A percentile compares a stretch with the other conserved stretches of the same genome.
Conservation (phyloP, 1,140 invertebrate species). For the Platorchestia sp. region DNA sequence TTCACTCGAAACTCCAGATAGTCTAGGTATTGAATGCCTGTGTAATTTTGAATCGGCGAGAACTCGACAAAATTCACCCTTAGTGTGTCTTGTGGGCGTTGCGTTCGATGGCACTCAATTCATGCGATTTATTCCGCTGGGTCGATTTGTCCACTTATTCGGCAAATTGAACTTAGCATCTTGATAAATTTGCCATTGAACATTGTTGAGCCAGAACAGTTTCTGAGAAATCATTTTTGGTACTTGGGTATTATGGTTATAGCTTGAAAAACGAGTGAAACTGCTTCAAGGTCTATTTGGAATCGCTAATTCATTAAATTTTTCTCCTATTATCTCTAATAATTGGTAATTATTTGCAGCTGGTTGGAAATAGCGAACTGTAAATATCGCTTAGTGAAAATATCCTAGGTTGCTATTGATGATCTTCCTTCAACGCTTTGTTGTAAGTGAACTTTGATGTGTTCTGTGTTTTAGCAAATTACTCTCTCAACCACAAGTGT, state of each 20-base stretch:
- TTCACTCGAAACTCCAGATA: not conserved
- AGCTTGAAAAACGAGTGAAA: not conserved
- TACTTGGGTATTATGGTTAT: not conserved
- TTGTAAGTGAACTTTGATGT: slow-evolving; percentile 30
- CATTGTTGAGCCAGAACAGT: not conserved
- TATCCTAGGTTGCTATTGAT: slow-evolving; percentile 51
- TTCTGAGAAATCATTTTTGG: not conserved
- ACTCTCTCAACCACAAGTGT: slow-evolving; percentile 41
- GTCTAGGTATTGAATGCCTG: not conserved
- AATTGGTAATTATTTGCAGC: slow-evolving; percentile 6
- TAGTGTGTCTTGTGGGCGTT: not conserved
- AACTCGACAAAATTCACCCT: not conserved
- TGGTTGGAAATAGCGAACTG: slow-evolving; percentile 55
- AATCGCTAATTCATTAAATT: not conserved
- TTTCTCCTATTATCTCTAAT: not conserved
- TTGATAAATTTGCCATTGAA: not conserved
- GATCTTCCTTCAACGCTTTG: slow-evolving; percentile 33
- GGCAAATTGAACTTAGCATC: not conserved
- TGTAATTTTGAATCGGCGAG: not conserved
- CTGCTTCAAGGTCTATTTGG: too few relatives aligned
- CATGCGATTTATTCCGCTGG: not conserved
- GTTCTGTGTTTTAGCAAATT: slow-evolving; percentile 22
- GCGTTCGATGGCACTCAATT: not conserved
- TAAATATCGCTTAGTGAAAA: slow-evolving; percentile 56
- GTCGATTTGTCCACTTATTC: not conserved